phyloP scores from a whole-genome alignment of 1,140 invertebrate species.

The Drosophila mauritiana region DNA sequence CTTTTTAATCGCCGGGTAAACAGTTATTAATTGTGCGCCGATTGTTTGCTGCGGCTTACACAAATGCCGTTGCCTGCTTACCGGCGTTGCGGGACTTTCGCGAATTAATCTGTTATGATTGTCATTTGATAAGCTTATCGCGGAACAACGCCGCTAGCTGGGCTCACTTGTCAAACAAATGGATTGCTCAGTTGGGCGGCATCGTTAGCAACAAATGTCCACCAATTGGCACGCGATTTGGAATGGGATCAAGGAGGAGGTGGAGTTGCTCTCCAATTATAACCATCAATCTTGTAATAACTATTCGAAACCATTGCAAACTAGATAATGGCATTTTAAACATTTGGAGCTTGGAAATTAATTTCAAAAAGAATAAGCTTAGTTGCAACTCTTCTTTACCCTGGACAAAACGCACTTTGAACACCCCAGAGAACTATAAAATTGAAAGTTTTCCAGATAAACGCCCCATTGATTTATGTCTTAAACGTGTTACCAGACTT shows the following conservation, averaged over 20 bases:
- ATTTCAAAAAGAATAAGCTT: background rate
- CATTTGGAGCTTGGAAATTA: too few relatives aligned
- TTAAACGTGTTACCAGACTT: background rate
- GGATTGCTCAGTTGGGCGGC: slow-evolving; percentile 32
- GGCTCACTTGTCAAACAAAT: slow-evolving; percentile 54
- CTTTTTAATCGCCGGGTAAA: slow-evolving; percentile 74
- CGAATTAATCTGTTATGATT: slow-evolving; percentile 79
- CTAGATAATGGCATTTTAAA: too few relatives aligned
- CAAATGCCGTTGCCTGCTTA: slow-evolving; percentile 54
- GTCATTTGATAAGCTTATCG: slow-evolving; percentile 62
- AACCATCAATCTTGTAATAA: slow-evolving; percentile 9
- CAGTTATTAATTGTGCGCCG: slow-evolving; percentile 75
- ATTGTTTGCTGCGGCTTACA: slow-evolving; percentile 55
- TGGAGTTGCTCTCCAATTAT: background rate
- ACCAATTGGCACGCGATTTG: slow-evolving; percentile 27
- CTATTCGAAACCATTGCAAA: too few relatives aligned
- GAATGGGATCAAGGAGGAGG: slow-evolving; percentile 4
- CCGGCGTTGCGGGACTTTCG: slow-evolving; percentile 54
- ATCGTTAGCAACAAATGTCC: slow-evolving; percentile 47
- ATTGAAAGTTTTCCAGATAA: background rate
- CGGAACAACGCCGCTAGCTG: background rate
- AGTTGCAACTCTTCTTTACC: background rate
- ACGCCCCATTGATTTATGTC: slow-evolving; percentile 1
- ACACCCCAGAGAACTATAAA: background rate
- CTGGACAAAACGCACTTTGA: background rate